Evolutionary conservation across 2,113 vertebrate species (phyloP), one percentile per base, ranked within the genome.

Genomic region (Albula goreensis): DNA sequence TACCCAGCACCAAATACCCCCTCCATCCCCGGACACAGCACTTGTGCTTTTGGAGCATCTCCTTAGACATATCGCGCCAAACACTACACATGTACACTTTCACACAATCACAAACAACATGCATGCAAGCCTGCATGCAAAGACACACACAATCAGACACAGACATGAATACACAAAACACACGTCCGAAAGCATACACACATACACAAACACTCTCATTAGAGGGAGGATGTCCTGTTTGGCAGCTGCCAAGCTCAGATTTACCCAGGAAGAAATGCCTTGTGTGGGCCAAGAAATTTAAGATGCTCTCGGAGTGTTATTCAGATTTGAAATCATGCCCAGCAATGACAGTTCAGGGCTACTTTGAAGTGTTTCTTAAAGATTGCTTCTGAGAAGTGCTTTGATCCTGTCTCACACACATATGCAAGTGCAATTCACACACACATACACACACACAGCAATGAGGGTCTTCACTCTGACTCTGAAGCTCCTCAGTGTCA

Each of bases 121-220:
- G 6, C 53, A 56, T 12, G 12, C 53, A 56, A 56, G 53, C 12
- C 6, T 12, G 53, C 53, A 56, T 56, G 53, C 53, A 56, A 6
- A 56, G 7, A 63, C 60, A 63, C 60, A 63, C 4, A 12, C 25
- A 48, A 11, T 2, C 74, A 0, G 7, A 78, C 70, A 8, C 70
- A 77, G 13, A 41, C 70, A 41, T n/a, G 9, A 19, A 70, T 17
- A 12, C 57, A 12, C 17, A 63, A 25, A 8, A 77, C 70, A 77
- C 22, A 10, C 9, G 5, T 8, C 9, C 70, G 25, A 8, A 25
- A 8, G 1, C 22, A 77, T 4, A 25, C 22, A 77, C 70, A 89
- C 80, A 89, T 88, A 81, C 85, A 88, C 84, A 84, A 83, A 66
- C 81, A 66, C 81, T 57, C 87, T 84, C 88, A 56, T 0, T 9